Evolutionary conservation across 1,140 invertebrate genomes (phyloP).

Genomic region (Pentalonia nigronervosa): DNA sequence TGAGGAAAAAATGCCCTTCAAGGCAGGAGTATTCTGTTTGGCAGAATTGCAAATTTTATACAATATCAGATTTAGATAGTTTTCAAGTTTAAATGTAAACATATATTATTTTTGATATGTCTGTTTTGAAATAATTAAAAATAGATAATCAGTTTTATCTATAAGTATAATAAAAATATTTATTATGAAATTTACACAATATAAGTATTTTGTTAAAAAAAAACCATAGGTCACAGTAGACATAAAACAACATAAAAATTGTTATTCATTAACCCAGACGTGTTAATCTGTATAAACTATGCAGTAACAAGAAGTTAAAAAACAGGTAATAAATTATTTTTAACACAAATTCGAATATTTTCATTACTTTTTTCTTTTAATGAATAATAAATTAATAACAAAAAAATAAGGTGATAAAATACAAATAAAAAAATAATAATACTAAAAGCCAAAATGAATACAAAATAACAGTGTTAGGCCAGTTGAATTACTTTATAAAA

Average conservation of each 20-base stretch:
- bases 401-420: constrained; percentile 38
- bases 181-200: constrained; percentile 5
- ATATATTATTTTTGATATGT: background rate
- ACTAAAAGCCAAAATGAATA: constrained; percentile 51
- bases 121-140: background rate
- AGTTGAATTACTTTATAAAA: constrained; percentile 28
- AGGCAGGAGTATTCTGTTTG: too few species aligned
- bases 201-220: background rate
- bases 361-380: background rate
- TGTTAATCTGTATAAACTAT: background rate
- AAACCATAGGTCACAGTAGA: background rate
- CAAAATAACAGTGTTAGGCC: constrained; percentile 37
- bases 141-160: background rate
- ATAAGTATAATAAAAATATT: constrained; percentile 7
- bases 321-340: background rate
- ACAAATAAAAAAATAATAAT: constrained; percentile 31
- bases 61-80: too few species aligned
- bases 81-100: too few species aligned
- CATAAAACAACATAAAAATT: background rate
- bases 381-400: constrained; percentile 30
- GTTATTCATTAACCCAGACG: background rate
- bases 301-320: constrained; percentile 25
- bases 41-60: too few species aligned
- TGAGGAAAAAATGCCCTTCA: too few species aligned
- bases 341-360: background rate